A percentile compares a stretch with the other conserved stretches of the same genome.
Conservation (phyloP, 2,888 invertebrate species). For the Furcula furcula region DNA sequence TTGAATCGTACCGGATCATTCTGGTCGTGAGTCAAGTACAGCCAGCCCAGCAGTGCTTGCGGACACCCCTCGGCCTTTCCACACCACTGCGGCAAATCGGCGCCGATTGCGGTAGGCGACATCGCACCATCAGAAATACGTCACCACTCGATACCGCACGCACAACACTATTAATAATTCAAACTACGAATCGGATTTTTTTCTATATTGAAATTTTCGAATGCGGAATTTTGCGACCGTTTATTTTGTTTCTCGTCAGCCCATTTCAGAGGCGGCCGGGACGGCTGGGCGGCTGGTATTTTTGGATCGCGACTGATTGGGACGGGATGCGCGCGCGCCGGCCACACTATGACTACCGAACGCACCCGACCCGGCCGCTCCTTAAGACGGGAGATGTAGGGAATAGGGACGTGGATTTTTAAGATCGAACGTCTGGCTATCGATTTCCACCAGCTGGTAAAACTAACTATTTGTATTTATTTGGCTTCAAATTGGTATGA, state of each 20-base stretch:
- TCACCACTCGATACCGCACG: slow-evolving; percentile 10
- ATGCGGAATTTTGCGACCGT: slow-evolving; percentile 4
- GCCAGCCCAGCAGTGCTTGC: slow-evolving; percentile 70
- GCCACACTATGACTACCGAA: slow-evolving; percentile 56
- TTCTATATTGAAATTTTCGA: background rate
- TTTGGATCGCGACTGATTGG: slow-evolving; percentile 55
- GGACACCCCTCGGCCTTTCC: slow-evolving; percentile 64
- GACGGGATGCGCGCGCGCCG: slow-evolving; percentile 73
- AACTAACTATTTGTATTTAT: no score
- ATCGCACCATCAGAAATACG: slow-evolving; percentile 53
- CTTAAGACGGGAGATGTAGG: slow-evolving; percentile 71
- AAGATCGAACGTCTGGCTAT: slow-evolving; percentile 6
- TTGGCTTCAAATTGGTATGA: no score
- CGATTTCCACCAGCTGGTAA: no score
- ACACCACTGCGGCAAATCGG: slow-evolving; percentile 71
- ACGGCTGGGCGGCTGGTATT: slow-evolving; percentile 45
- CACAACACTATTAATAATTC: slow-evolving; percentile 10
- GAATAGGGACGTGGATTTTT: slow-evolving; percentile 43
- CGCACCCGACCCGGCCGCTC: slow-evolving; percentile 63
- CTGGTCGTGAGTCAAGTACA: slow-evolving; percentile 67
- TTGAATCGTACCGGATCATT: slow-evolving; percentile 65
- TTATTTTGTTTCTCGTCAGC: slow-evolving; percentile 43
- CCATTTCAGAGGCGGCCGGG: slow-evolving; percentile 54
- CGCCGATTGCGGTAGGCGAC: slow-evolving; percentile 71
- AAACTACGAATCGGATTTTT: background rate